Conservation (phyloP, 64 coral and sea anemone species). For the Stichodactyla helianthus region DNA sequence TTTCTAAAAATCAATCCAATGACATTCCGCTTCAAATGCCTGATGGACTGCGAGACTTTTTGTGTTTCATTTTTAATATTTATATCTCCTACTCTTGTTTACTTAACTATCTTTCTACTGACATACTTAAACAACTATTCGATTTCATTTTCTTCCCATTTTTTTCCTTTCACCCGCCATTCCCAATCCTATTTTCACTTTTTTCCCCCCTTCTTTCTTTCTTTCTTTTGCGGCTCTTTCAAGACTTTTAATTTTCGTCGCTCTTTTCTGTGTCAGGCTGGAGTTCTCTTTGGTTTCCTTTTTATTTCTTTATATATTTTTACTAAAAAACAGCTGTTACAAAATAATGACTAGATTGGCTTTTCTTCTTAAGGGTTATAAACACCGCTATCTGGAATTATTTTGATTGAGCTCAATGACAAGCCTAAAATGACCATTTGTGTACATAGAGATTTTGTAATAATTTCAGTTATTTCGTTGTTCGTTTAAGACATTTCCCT, state of each 20-base stretch:
- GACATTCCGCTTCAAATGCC: neutral
- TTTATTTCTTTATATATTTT: neutral
- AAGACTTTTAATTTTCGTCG: neutral
- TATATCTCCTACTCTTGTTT: neutral
- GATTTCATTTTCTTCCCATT: neutral
- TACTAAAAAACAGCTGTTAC: neutral
- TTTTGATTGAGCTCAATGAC: conserved; percentile 4
- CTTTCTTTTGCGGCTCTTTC: neutral
- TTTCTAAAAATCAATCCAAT: neutral
- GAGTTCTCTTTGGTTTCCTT: neutral
- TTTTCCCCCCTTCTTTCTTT: neutral
- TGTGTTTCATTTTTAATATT: neutral
- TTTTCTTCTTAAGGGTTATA: neutral
- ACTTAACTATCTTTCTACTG: neutral
- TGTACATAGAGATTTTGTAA: conserved; percentile 17
- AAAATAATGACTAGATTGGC: neutral
- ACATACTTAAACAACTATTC: neutral
- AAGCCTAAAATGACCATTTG: conserved; percentile 8
- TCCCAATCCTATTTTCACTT: neutral
- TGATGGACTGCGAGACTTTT: neutral
- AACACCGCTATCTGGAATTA: conserved; percentile 5
- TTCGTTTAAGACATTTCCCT: too few relatives aligned
- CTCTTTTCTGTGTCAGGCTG: too few relatives aligned
- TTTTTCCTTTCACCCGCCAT: neutral
- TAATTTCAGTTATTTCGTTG: neutral